These are phyloP conservation scores for Drosophila buzzatii DNA, from an alignment of 2,888 invertebrate genomes.

Conservation along the genomic window DNA sequence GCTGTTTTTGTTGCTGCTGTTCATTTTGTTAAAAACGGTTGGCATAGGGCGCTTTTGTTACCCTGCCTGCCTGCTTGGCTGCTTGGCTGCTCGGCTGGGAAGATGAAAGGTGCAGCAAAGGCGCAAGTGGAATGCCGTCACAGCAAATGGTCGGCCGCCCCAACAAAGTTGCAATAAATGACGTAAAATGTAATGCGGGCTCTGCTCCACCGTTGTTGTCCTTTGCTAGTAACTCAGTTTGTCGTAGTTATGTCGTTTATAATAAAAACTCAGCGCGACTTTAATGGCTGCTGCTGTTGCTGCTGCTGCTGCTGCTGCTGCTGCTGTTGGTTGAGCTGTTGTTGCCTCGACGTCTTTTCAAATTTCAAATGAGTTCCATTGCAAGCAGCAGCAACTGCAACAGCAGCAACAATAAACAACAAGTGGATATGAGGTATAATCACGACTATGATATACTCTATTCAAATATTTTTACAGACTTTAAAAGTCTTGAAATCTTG, in stretches of 20 bases:
- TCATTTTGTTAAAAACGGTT: slow-evolving; percentile 39
- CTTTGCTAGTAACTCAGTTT: slow-evolving; percentile 75
- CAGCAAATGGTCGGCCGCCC: slow-evolving; percentile 27
- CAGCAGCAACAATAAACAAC: slow-evolving; percentile 51
- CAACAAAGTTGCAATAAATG: slow-evolving; percentile 82
- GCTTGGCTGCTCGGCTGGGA: slow-evolving; percentile 17
- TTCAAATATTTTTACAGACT: background rate
- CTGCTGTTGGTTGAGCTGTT: slow-evolving; percentile 17
- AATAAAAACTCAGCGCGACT: slow-evolving; percentile 79
- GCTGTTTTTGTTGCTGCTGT: slow-evolving; percentile 26
- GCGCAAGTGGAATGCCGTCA: slow-evolving; percentile 48
- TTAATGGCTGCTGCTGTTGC: slow-evolving; percentile 71
- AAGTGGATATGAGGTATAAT: slow-evolving; percentile 6
- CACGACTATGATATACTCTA: slow-evolving; percentile 26
- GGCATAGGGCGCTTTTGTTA: slow-evolving; percentile 35
- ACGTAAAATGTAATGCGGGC: slow-evolving; percentile 74
- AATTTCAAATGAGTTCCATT: slow-evolving; percentile 74
- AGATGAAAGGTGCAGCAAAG: slow-evolving; percentile 50
- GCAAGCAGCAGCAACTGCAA: slow-evolving; percentile 41
- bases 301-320: slow-evolving; percentile 23
- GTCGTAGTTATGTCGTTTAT: slow-evolving; percentile 81
- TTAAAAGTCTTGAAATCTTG: too few relatives aligned
- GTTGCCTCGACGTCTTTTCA: slow-evolving; percentile 73
- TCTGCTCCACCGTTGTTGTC: slow-evolving; percentile 40
- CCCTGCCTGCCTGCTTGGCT: slow-evolving; percentile 8